Conservation (phyloP, 1,140 invertebrate genomes). For the Drosophila pseudoobscura region DNA sequence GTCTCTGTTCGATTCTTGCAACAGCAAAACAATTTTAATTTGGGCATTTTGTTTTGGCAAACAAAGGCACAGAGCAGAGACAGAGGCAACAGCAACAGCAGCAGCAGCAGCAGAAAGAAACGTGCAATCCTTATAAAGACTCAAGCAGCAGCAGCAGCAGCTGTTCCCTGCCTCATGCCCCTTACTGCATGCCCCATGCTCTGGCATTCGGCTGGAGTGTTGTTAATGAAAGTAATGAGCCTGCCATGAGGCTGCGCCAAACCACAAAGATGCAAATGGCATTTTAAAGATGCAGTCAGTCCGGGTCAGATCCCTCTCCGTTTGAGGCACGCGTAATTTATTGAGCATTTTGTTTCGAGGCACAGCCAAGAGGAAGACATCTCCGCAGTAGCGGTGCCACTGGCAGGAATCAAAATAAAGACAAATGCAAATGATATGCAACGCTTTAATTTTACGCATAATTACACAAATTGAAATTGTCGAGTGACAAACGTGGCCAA, state of each 20-base stretch:
- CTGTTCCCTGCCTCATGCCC: constrained; percentile 36
- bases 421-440: constrained; percentile 73
- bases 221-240: constrained; percentile 82
- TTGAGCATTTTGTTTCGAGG: constrained; percentile 68
- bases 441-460: constrained; percentile 82
- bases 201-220: constrained; percentile 66
- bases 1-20: constrained; percentile 45
- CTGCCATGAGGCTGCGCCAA: constrained; percentile 66
- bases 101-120: constrained; percentile 43
- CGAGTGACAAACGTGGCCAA: constrained; percentile 71
- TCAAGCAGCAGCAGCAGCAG: constrained; percentile 26
- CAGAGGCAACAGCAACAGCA: constrained; percentile 11
- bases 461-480: constrained; percentile 81
- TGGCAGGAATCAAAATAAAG: constrained; percentile 55
- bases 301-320: constrained; percentile 57
- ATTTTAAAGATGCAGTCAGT: constrained; percentile 79
- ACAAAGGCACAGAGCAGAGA: constrained; percentile 55
- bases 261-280: constrained; percentile 81
- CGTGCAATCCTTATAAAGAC: constrained; percentile 75
- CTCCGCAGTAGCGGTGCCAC: constrained; percentile 7
- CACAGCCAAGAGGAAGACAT: constrained; percentile 19
- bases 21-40: constrained; percentile 79
- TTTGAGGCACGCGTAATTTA: constrained; percentile 74
- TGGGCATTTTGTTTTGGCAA: constrained; percentile 82
- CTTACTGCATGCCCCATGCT: constrained; percentile 45